Base-by-base conservation (phyloP, 2,888 invertebrate species). In the Drosophila borealis region DNA sequence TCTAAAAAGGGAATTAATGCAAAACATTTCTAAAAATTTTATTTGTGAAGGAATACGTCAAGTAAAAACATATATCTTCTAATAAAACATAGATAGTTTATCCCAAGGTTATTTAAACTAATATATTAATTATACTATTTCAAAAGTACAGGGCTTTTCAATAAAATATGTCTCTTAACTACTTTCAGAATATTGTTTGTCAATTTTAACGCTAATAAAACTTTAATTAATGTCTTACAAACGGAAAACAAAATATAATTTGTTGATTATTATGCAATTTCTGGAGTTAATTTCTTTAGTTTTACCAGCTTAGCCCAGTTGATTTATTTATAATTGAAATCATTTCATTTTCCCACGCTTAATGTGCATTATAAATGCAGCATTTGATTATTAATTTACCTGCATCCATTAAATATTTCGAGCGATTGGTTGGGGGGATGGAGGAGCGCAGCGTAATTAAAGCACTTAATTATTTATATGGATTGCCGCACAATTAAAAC, bases 361-460 rank as follows among this genome's bases (percentile, higher is more conserved):
- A 49, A 61, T 46, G 42, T 65, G 65, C 42, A 62, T 55, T 70
- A 44, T 42, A 51, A 29, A 57, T 65, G 42, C 57, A 36, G 29
- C 51, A 51, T 41, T 68, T 62, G 39, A 62, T 60, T 60, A 59
- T 66, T 63, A 61, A 84, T 85, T 82, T 84, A 87, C 85, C 87
- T 85, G 85, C 82, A 78, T 85, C 85, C 85, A 84, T 85, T 78
- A 85, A 85, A 68, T 78, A 70, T 61, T 66, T 51, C 61, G 50
- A 67, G 53, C 50, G 41, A 63, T 36, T 37, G 50, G 62, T 21
- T 8, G 17, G 11, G 17, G 37, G 13, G 25, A 29, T 6, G 29
- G 29, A 29, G 36, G 11, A 37, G 48, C 39, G 34, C 39, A 46
- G 51, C 44, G 54, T 61, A 67, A 69, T 55, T 48, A 56, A 70